Conservation (phyloP, 2,113 vertebrate genomes). For the Rattus rattus region DNA sequence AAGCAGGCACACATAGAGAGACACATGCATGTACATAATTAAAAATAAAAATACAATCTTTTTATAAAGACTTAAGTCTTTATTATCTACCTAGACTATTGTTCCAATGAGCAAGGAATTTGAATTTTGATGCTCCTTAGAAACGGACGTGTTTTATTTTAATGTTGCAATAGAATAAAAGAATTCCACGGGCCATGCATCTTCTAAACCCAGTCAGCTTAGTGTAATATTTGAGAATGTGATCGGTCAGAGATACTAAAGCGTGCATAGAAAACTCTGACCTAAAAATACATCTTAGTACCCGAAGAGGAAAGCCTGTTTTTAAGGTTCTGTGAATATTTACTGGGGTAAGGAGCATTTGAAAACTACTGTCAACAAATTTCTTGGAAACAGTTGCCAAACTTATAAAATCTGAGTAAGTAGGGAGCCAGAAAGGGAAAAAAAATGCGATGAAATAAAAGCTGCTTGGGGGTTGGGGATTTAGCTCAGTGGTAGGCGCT, state of each 20-base stretch:
- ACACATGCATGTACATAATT: too few relatives aligned
- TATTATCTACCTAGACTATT: not conserved
- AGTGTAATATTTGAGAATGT: not conserved
- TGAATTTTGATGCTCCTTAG: not conserved
- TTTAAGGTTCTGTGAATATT: not conserved
- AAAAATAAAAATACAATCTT: not conserved
- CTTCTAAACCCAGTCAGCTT: constrained; percentile 3
- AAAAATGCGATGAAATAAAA: not conserved
- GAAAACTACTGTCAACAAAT: constrained; percentile 12
- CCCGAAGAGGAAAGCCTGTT: not conserved
- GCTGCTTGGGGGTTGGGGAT: not conserved
- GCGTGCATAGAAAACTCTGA: not conserved
- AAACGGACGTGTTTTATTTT: constrained; percentile 1
- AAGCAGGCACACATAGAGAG: not conserved
- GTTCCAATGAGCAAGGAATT: not conserved
- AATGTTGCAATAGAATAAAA: not conserved
- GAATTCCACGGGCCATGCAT: not conserved
- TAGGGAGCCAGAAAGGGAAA: not conserved
- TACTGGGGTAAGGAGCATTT: not conserved
- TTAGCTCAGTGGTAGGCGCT: too few relatives aligned
- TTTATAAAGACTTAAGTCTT: not conserved
- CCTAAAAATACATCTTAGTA: not conserved
- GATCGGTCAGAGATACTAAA: not conserved
- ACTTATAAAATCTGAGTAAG: not conserved
- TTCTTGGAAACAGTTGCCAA: constrained; percentile 40